Base-by-base conservation (phyloP, 2,797 vertebrate species). In the Sebastes alutus region DNA sequence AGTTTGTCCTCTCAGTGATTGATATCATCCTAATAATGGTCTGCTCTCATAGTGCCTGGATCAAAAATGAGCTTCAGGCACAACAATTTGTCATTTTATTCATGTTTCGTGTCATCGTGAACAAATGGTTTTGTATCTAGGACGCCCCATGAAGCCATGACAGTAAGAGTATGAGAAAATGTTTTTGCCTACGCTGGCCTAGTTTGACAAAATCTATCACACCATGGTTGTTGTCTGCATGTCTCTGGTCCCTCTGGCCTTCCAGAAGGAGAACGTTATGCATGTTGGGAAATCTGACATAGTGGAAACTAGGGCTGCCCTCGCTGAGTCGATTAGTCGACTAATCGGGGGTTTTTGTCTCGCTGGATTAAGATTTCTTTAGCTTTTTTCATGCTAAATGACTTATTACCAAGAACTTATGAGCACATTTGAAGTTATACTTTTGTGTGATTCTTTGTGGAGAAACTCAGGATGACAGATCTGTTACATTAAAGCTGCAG, bases 261-360 rank as follows among this genome's bases (percentile, higher is more conserved):
- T 8, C 11, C 35, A 61, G 49, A 52, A n/a, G 52, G 25, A 46
- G 9, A 5, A 1, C 23, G 11, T 38, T 8, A 2, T 35, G 42
- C 1, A 3, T 2, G 14, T 32, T 3, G 2, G n/a, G 46, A 22
- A 22, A 62, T 20, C 7, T 6, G 10, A 9, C 42, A 61, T n/a
- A 54, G 49, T n/a, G 0, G 20, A 22, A 54, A 22, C 46, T 49
- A 18, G 46, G 46, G 46, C 46, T 49, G 46, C 18, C 46, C 0
- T 0, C 7, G 0, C 42, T 49, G 42, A 49, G 42, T 49, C 7
- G 42, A 49, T 2, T 20, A 49, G 42, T 46, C 16, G 42, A 46
- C 42, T 49, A 8, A 49, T 20, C 7, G 0, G 42, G 16, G 16
- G 1, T 49, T 49, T 46, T 7, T 0, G 42, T 46, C 42, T 46